These are phyloP conservation scores for Cerastis rubricosa DNA, from an alignment of 2,888 invertebrate species.

Conservation along the genomic window DNA sequence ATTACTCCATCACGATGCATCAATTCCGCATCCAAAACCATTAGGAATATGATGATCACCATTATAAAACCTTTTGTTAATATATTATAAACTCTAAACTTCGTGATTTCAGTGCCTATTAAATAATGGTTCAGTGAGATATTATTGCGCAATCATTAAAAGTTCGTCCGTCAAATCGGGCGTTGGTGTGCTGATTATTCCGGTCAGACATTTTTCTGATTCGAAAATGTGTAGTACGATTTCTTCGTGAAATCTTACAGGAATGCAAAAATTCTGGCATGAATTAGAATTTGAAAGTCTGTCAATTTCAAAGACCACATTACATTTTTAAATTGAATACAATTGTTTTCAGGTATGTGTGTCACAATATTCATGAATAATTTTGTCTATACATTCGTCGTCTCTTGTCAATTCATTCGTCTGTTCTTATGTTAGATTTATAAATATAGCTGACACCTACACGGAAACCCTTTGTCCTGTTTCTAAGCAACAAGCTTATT, in stretches of 20 bases:
- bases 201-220: constrained; percentile 6
- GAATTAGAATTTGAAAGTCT: constrained; percentile 4
- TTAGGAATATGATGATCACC: constrained; percentile 81
- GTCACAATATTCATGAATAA: constrained; percentile 13
- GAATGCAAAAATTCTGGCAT: constrained; percentile 5
- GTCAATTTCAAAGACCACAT: not conserved
- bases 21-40: constrained; percentile 84
- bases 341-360: constrained; percentile 13
- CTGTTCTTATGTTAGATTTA: not conserved
- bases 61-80: constrained; percentile 59
- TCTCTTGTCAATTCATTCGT: not conserved
- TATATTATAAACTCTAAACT: constrained; percentile 33
- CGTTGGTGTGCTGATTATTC: not conserved
- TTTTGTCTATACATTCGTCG: not conserved
- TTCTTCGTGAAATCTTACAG: not conserved
- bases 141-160: not conserved
- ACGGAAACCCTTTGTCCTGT: constrained; percentile 24
- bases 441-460: not conserved
- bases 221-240: not conserved
- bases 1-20: constrained; percentile 85
- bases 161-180: not conserved
- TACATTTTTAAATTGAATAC: constrained; percentile 10
- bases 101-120: constrained; percentile 53
- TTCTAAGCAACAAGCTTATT: constrained; percentile 18
- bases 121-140: constrained; percentile 2